Conservation (phyloP, 2,888 invertebrate species). For the Ophion costatus region DNA sequence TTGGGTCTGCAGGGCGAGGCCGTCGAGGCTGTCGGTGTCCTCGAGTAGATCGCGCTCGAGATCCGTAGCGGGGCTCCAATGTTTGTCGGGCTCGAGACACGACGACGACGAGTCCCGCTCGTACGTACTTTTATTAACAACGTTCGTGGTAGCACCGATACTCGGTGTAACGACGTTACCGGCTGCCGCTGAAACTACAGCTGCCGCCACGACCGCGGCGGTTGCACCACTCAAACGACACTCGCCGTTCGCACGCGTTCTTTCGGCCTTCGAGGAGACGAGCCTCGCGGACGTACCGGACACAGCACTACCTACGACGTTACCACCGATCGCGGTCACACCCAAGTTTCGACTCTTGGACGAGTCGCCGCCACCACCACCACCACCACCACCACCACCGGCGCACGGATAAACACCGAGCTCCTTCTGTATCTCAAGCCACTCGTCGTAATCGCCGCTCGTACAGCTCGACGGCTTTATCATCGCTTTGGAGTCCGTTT, state of each 20-base stretch:
- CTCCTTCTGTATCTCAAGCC: conserved; percentile 89
- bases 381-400: conserved; percentile 19
- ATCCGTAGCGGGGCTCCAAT: conserved; percentile 79
- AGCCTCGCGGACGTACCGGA: conserved; percentile 55
- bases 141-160: conserved; percentile 64
- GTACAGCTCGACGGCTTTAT: conserved; percentile 78
- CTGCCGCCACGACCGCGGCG: conserved; percentile 52
- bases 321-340: conserved; percentile 56
- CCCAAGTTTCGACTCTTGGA: conserved; percentile 75
- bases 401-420: conserved; percentile 84
- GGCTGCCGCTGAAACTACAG: conserved; percentile 21
- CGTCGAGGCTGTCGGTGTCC: conserved; percentile 80
- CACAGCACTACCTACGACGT: conserved; percentile 53
- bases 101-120: conserved; percentile 71
- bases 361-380: conserved; percentile 53
- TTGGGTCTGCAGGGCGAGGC: conserved; percentile 78
- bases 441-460: conserved; percentile 86
- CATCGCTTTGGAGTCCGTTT: conserved; percentile 77
- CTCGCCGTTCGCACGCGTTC: conserved; percentile 81
- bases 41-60: conserved; percentile 81
- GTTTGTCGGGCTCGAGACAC: conserved; percentile 70
- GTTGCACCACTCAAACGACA: conserved; percentile 70
- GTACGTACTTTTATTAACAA: conserved; percentile 70
- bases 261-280: conserved; percentile 74
- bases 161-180: conserved; percentile 66